These are phyloP conservation scores for Limnodromus scolopaceus DNA, from an alignment of 2,797 vertebrate genomes.

Conservation along the genomic window DNA sequence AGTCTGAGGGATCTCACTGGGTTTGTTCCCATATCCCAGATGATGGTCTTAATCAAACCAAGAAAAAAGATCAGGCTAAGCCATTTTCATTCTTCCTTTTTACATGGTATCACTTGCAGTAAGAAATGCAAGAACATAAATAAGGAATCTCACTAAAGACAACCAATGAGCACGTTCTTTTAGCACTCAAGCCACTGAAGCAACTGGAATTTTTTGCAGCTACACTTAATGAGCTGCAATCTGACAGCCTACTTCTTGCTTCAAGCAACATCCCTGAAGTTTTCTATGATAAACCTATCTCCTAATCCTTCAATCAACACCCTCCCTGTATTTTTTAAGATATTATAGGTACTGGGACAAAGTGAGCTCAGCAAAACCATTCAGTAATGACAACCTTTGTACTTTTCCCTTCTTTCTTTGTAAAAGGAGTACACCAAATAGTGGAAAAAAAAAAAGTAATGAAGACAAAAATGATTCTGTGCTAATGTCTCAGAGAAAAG, in stretches of 20 bases:
- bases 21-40: not conserved
- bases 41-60: not conserved
- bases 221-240: not conserved
- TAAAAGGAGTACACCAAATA: not conserved
- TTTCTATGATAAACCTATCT: not conserved
- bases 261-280: not conserved
- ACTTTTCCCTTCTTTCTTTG: not conserved
- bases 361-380: not conserved
- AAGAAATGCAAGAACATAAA: not conserved
- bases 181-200: not conserved
- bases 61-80: not conserved
- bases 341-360: rapidly evolving
- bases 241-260: not conserved
- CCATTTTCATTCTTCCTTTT: not conserved
- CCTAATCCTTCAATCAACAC: not conserved
- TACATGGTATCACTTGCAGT: not conserved
- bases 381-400: not conserved
- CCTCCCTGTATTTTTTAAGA: not conserved
- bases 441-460: not conserved
- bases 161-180: not conserved
- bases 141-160: not conserved
- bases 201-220: not conserved
- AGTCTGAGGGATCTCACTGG: not conserved
- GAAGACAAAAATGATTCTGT: not conserved
- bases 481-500: not conserved